Percentiles rank a stretch among this genome's conserved stretches.
Evolutionary conservation across 2,888 invertebrate genomes (phyloP).

Genomic region (Trypoxylon attenuatum): DNA sequence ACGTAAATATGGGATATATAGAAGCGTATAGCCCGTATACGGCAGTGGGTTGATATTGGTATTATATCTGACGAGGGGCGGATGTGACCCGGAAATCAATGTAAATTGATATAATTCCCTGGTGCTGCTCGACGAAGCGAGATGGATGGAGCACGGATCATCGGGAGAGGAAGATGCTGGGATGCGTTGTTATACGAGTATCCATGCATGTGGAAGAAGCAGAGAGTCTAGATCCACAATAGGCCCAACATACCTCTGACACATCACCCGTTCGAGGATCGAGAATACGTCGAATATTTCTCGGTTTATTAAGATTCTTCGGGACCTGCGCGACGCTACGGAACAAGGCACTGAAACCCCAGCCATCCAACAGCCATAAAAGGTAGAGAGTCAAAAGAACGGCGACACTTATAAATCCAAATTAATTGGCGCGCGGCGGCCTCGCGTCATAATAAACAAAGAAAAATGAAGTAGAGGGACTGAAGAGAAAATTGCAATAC

Average conservation of each 20-base stretch:
- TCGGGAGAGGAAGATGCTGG: not conserved
- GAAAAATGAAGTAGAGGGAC: not conserved
- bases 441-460: slow-evolving; percentile 39
- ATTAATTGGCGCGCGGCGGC: slow-evolving; percentile 29
- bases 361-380: slow-evolving; percentile 14
- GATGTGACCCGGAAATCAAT: slow-evolving; percentile 6
- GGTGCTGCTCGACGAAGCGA: slow-evolving; percentile 4
- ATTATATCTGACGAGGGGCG: not conserved
- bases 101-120: slow-evolving; percentile 23
- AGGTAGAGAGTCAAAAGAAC: slow-evolving; percentile 17
- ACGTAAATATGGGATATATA: slow-evolving; percentile 2
- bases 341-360: no score
- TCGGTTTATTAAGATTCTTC: no score
- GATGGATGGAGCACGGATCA: not conserved
- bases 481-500: slow-evolving; percentile 15
- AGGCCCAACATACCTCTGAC: no score
- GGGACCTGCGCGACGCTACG: no score
- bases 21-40: not conserved
- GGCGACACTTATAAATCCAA: slow-evolving; percentile 22
- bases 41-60: slow-evolving; percentile 6
- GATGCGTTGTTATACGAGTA: no score
- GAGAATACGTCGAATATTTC: no score
- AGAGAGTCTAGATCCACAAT: no score
- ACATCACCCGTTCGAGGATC: no score
- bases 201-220: no score